phyloP scores from a whole-genome alignment of 2,797 vertebrate genomes.

The Gouania willdenowi region DNA sequence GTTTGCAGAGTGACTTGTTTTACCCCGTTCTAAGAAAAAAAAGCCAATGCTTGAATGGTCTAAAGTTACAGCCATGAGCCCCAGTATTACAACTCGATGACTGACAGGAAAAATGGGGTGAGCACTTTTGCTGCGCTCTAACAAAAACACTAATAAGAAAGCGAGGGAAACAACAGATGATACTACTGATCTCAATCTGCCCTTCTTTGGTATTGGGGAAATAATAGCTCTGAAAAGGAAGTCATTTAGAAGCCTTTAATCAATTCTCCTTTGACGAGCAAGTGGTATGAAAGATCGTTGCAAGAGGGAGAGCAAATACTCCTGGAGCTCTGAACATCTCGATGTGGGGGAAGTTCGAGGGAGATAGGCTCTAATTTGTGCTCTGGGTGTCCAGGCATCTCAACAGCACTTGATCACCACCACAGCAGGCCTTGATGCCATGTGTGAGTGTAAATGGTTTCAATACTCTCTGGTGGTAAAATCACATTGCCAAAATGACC shows the following conservation, averaged over 20 bases:
- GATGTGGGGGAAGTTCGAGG: slow-evolving; percentile 44
- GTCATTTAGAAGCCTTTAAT: slow-evolving; percentile 79
- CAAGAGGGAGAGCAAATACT: slow-evolving; percentile 45
- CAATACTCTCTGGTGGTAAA: slow-evolving; percentile 71
- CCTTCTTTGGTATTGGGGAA: slow-evolving; percentile 74
- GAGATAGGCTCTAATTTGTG: slow-evolving; percentile 78
- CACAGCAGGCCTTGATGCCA: slow-evolving; percentile 76
- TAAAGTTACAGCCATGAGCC: slow-evolving; percentile 74
- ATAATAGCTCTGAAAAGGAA: slow-evolving; percentile 79
- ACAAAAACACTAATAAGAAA: slow-evolving; percentile 76
- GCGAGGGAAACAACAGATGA: slow-evolving; percentile 72
- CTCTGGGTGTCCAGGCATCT: slow-evolving; percentile 72
- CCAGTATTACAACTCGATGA: slow-evolving; percentile 80
- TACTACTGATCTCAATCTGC: slow-evolving; percentile 71
- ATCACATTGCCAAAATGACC: slow-evolving; percentile 71
- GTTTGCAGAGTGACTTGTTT: slow-evolving; percentile 79
- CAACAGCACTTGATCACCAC: slow-evolving; percentile 70
- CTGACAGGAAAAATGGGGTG: slow-evolving; percentile 76
- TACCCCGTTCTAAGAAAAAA: slow-evolving; percentile 64
- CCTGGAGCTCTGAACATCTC: slow-evolving; percentile 51
- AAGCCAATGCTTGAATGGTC: slow-evolving; percentile 64
- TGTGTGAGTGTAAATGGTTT: slow-evolving; percentile 77
- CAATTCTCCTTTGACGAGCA: slow-evolving; percentile 73
- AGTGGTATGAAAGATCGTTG: slow-evolving; percentile 68
- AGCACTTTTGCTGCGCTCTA: slow-evolving; percentile 61